Evolutionary conservation across 2,888 invertebrate genomes (phyloP).

Genomic region (Drosophila putrida): DNA sequence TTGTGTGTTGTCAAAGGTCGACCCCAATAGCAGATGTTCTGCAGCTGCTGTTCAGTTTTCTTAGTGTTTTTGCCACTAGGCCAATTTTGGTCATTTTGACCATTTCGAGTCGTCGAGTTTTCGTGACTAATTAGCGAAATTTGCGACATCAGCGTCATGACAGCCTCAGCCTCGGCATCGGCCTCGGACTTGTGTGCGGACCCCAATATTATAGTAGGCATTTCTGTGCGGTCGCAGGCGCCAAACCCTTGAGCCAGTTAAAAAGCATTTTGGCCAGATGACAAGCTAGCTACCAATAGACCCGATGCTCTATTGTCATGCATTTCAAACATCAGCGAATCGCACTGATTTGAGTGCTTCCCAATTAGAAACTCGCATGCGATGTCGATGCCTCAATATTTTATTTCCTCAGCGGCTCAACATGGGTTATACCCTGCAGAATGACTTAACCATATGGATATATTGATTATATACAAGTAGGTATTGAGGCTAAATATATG

Average conservation of each 20-base stretch:
- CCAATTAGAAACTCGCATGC: slow-evolving; percentile 70
- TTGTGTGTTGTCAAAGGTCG: slow-evolving; percentile 23
- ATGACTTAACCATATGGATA: background rate
- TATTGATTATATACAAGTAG: background rate
- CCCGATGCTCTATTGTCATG: slow-evolving; percentile 51
- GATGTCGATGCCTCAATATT: slow-evolving; percentile 36
- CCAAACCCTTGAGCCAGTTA: slow-evolving; percentile 40
- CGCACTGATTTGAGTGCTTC: slow-evolving; percentile 74
- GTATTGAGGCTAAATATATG: background rate
- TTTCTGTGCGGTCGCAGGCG: slow-evolving; percentile 26
- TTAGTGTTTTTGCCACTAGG: slow-evolving; percentile 37
- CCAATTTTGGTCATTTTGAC: slow-evolving; percentile 63
- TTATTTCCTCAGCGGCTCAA: slow-evolving; percentile 12
- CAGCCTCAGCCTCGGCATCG: slow-evolving; percentile 14
- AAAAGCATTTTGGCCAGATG: slow-evolving; percentile 19
- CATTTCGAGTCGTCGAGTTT: slow-evolving; percentile 61
- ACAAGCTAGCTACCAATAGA: slow-evolving; percentile 8
- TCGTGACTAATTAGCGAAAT: slow-evolving; percentile 76
- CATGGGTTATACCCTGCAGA: slow-evolving; percentile 10
- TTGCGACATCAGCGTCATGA: slow-evolving; percentile 54
- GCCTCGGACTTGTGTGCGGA: slow-evolving; percentile 20
- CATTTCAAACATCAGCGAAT: slow-evolving; percentile 47
- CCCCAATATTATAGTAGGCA: slow-evolving; percentile 15
- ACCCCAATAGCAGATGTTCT: slow-evolving; percentile 38
- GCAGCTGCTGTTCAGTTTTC: slow-evolving; percentile 35